Conservation (phyloP, 2,113 vertebrate genomes). For the Sarotherodon lohbergeri region DNA sequence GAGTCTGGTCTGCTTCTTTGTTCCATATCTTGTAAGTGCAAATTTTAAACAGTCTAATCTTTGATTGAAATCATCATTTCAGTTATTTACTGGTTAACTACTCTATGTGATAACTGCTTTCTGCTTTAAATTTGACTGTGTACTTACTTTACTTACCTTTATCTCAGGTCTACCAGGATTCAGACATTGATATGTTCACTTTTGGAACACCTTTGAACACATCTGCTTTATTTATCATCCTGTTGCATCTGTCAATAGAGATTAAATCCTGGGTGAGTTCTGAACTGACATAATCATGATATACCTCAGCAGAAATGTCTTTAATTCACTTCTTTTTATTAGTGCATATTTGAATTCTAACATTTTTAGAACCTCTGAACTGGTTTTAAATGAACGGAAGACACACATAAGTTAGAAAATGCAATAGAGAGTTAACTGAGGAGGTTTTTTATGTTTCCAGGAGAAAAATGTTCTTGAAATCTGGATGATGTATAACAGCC, state of each 20-base stretch:
- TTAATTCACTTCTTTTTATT: not conserved
- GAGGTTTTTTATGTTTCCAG: not conserved
- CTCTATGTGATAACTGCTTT: not conserved
- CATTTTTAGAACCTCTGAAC: not conserved
- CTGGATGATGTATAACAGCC: not conserved
- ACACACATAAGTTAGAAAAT: not conserved
- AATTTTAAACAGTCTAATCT: not conserved
- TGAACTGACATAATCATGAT: not conserved
- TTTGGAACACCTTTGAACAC: slow-evolving; percentile 91
- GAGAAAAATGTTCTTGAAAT: not conserved
- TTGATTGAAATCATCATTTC: not conserved
- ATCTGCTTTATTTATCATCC: slow-evolving; percentile 82
- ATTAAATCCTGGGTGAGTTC: slow-evolving; percentile 89
- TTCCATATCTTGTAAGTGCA: slow-evolving; percentile 87
- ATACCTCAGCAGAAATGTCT: not conserved
- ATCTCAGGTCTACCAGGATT: slow-evolving; percentile 76
- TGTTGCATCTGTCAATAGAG: slow-evolving; percentile 90
- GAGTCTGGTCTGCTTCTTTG: slow-evolving; percentile 89
- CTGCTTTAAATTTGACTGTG: not conserved
- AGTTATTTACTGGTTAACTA: not conserved
- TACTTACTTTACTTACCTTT: slow-evolving; percentile 5
- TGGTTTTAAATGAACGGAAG: not conserved
- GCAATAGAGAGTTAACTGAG: not conserved
- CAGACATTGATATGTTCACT: slow-evolving; percentile 83
- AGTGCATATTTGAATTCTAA: not conserved